Percentiles rank a stretch among this genome's conserved stretches.
phyloP scores from a whole-genome alignment of 2,113 vertebrate genomes.

The Ranitomeya variabilis region DNA sequence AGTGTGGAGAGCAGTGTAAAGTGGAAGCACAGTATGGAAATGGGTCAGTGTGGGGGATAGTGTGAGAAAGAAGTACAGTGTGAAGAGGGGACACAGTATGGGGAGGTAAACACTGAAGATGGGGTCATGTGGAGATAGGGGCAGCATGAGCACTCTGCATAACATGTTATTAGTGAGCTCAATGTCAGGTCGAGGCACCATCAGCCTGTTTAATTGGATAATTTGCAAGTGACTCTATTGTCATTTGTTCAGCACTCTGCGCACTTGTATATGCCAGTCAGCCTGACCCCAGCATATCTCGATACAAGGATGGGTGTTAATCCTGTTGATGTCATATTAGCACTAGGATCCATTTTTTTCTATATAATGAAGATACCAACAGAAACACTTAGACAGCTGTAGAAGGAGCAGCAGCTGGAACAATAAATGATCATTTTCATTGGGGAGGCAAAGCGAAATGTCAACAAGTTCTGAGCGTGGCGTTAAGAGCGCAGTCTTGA shows the following conservation, averaged over 20 bases:
- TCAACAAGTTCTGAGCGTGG: conserved; percentile 77
- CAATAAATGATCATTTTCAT: conserved; percentile 77
- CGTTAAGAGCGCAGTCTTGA: conserved; percentile 73
- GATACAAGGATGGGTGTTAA: neutral
- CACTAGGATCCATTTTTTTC: neutral
- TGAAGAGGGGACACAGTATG: too few relatives aligned
- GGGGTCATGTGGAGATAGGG: too few relatives aligned
- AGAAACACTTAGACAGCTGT: neutral
- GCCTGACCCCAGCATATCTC: neutral
- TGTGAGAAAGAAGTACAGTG: too few relatives aligned
- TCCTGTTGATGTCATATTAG: neutral
- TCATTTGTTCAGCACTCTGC: neutral
- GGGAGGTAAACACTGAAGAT: too few relatives aligned
- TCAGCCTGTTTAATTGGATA: neutral
- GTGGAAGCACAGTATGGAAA: too few relatives aligned
- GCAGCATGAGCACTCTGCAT: neutral
- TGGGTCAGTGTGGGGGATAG: too few relatives aligned
- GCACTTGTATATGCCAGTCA: neutral
- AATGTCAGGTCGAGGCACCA: neutral
- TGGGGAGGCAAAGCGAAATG: conserved; percentile 81
- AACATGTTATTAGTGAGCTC: neutral
- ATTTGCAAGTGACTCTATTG: neutral
- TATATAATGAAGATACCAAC: neutral
- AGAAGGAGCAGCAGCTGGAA: conserved; percentile 8
- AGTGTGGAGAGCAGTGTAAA: too few relatives aligned